phyloP scores from a whole-genome alignment of 2,113 vertebrate genomes.

The Romanogobio albipinnatus region DNA sequence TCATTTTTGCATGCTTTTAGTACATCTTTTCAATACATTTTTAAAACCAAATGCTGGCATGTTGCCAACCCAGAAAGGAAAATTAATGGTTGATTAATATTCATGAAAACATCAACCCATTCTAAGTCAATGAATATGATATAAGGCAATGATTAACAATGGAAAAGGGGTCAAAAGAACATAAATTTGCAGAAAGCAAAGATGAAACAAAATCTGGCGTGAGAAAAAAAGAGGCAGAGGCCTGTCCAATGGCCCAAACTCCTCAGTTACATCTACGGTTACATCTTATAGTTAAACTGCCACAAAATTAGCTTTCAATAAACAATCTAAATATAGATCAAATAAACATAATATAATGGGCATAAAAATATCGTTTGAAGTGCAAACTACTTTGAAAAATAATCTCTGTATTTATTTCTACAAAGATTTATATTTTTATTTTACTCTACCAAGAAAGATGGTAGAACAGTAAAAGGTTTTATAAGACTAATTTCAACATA shows the following conservation, averaged over 20 bases:
- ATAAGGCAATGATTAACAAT: conserved; percentile 1
- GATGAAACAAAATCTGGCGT: background rate
- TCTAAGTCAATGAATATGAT: background rate
- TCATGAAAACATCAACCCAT: background rate
- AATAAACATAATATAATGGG: background rate
- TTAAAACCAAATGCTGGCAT: background rate
- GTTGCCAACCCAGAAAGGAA: background rate
- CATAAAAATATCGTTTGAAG: background rate
- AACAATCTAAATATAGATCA: background rate
- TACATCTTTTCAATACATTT: background rate
- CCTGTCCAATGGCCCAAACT: background rate
- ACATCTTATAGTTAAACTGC: background rate
- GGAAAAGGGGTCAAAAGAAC: background rate
- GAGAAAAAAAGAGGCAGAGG: background rate
- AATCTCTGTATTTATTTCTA: background rate
- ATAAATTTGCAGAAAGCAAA: background rate
- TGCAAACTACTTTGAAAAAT: too few relatives aligned
- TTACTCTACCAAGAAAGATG: background rate
- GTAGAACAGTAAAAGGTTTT: background rate
- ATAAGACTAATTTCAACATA: background rate
- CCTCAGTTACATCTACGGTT: background rate
- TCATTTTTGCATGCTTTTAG: background rate
- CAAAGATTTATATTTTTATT: background rate
- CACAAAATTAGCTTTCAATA: background rate
- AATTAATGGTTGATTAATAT: background rate